These are phyloP conservation scores for Pogonognathellus flavescens DNA, from an alignment of 1,140 invertebrate species.

Conservation along the genomic window DNA sequence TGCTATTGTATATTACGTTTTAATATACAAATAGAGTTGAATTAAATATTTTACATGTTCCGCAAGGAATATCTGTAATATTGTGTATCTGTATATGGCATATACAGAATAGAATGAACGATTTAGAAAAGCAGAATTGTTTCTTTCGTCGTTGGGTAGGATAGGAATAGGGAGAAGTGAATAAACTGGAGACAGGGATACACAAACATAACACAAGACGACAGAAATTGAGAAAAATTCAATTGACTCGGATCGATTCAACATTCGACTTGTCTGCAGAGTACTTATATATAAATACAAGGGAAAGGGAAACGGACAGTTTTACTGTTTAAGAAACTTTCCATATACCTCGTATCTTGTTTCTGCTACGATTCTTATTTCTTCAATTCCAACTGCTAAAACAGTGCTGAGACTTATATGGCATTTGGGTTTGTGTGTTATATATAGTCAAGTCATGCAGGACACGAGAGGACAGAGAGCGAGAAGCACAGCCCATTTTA, in stretches of 20 bases:
- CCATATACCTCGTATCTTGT: not conserved
- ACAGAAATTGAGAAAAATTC: slow-evolving; percentile 38
- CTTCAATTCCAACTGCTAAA: not conserved
- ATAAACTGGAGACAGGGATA: not conserved
- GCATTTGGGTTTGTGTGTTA: not conserved
- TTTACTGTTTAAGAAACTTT: not conserved
- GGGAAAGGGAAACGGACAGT: not conserved
- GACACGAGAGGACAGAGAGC: slow-evolving; percentile 33
- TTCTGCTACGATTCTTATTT: not conserved
- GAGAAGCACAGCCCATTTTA: slow-evolving; percentile 53
- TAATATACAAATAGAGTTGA: not conserved
- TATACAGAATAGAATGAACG: not conserved
- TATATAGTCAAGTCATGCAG: slow-evolving; percentile 31
- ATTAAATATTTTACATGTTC: not conserved
- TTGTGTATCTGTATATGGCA: too few species aligned
- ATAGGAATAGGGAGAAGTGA: not conserved
- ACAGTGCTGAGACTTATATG: not conserved
- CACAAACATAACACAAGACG: not conserved
- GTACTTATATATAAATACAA: not conserved
- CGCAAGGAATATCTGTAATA: not conserved
- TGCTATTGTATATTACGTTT: not conserved
- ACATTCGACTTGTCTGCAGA: not conserved
- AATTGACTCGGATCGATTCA: slow-evolving; percentile 38
- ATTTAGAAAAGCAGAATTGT: not conserved
- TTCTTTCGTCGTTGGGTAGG: too few species aligned